Conservation (phyloP, 2,113 vertebrate species). For the Rhizomys pruinosus region DNA sequence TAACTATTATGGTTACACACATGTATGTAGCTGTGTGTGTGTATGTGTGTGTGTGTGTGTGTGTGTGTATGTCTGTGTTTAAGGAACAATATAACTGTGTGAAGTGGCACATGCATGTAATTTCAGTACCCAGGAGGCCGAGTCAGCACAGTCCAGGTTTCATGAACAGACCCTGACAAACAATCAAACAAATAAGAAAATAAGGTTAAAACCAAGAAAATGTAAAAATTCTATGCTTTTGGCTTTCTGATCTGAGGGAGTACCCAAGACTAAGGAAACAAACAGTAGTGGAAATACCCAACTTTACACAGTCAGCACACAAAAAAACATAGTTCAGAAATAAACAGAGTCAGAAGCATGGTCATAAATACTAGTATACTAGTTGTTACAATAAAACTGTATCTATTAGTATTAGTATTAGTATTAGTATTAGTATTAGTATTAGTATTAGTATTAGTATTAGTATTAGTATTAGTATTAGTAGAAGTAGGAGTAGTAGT, state of each 20-base stretch:
- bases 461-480: no score
- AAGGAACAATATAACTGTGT: not conserved
- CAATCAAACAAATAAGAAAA: not conserved
- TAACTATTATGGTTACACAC: no score
- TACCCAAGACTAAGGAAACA: not conserved
- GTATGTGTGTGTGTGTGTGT: no score
- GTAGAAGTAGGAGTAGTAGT: no score
- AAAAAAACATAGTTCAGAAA: not conserved
- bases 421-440: no score
- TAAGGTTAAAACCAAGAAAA: not conserved
- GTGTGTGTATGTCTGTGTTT: no score
- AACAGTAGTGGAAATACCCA: not conserved
- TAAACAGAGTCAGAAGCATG: not conserved
- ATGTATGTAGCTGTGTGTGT: no score
- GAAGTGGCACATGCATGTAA: not conserved
- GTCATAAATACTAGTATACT: not conserved
- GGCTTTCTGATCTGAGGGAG: not conserved
- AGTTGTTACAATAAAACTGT: not conserved
- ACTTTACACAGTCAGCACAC: not conserved
- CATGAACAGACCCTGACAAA: not conserved
- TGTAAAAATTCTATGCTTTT: not conserved
- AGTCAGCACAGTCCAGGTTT: not conserved
- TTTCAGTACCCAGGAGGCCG: not conserved
- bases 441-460: no score
- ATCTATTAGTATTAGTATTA: not conserved